phyloP scores from a whole-genome alignment of 1,140 invertebrate species.

The Drosophila littoralis region DNA sequence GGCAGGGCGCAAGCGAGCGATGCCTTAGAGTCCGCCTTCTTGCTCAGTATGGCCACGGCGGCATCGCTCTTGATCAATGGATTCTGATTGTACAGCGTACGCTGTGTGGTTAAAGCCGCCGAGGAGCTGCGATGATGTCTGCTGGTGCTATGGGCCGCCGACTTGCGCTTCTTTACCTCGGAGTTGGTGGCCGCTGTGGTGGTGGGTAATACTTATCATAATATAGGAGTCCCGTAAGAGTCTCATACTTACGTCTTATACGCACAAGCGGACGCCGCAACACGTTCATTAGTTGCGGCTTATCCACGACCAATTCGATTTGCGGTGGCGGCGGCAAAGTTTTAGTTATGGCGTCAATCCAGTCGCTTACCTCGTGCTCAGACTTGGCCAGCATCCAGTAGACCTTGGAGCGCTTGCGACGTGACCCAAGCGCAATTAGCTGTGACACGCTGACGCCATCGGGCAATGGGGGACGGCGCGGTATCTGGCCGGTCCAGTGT shows the following conservation, averaged over 20 bases:
- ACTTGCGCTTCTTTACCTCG: slow-evolving; percentile 84
- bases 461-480: slow-evolving; percentile 88
- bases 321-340: slow-evolving; percentile 87
- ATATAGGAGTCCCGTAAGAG: neutral
- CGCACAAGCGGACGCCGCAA: slow-evolving; percentile 86
- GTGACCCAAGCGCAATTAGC: slow-evolving; percentile 89
- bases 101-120: slow-evolving; percentile 57
- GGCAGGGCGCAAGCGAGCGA: slow-evolving; percentile 80
- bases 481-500: slow-evolving; percentile 90
- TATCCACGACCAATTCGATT: slow-evolving; percentile 87
- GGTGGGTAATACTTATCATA: neutral
- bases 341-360: slow-evolving; percentile 90
- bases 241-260: slow-evolving; percentile 86
- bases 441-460: slow-evolving; percentile 88
- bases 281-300: slow-evolving; percentile 86
- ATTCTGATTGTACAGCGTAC: slow-evolving; percentile 69
- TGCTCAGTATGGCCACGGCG: slow-evolving; percentile 81
- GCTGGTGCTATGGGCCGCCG: slow-evolving; percentile 43
- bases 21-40: slow-evolving; percentile 81
- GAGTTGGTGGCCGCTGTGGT: slow-evolving; percentile 85
- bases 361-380: slow-evolving; percentile 89
- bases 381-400: slow-evolving; percentile 88
- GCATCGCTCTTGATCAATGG: slow-evolving; percentile 81
- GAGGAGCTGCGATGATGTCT: slow-evolving; percentile 52
- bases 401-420: slow-evolving; percentile 86